phyloP scores from a whole-genome alignment of 1,140 invertebrate species.

The Caligus rogercresseyi region DNA sequence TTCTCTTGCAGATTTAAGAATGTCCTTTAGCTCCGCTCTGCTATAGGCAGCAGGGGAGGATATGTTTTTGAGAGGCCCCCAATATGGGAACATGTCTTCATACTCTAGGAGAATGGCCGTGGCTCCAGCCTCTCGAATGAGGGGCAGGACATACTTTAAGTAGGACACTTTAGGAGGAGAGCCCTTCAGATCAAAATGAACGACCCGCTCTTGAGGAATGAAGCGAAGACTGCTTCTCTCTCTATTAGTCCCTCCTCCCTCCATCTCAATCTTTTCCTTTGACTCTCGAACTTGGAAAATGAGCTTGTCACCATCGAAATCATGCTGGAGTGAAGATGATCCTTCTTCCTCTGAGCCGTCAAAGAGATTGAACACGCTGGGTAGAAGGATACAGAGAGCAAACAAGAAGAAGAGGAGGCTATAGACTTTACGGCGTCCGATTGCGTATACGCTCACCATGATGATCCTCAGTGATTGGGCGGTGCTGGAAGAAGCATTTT shows the following conservation, averaged over 20 bases:
- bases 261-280: too few relatives aligned
- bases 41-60: slow-evolving; percentile 26
- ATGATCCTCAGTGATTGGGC: too few relatives aligned
- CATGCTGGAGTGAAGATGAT: too few relatives aligned
- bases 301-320: not conserved
- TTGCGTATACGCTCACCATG: not conserved
- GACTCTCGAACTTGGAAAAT: not conserved
- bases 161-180: slow-evolving; percentile 56
- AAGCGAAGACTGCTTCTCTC: too few relatives aligned
- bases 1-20: slow-evolving; percentile 27
- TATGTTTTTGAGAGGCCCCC: slow-evolving; percentile 24
- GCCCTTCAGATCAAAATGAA: slow-evolving; percentile 80
- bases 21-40: slow-evolving; percentile 28
- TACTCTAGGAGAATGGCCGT: slow-evolving; percentile 36
- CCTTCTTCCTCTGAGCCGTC: not conserved
- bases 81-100: slow-evolving; percentile 38
- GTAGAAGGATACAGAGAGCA: not conserved
- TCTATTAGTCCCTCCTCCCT: too few relatives aligned
- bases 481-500: too few relatives aligned
- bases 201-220: slow-evolving; percentile 28
- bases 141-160: slow-evolving; percentile 49
- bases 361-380: not conserved
- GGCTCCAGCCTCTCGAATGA: slow-evolving; percentile 46
- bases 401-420: not conserved
- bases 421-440: not conserved